Percentiles rank a stretch among this genome's conserved stretches.
Conservation (phyloP, 2,888 invertebrate genomes). For the Dolichopus griseipennis region DNA sequence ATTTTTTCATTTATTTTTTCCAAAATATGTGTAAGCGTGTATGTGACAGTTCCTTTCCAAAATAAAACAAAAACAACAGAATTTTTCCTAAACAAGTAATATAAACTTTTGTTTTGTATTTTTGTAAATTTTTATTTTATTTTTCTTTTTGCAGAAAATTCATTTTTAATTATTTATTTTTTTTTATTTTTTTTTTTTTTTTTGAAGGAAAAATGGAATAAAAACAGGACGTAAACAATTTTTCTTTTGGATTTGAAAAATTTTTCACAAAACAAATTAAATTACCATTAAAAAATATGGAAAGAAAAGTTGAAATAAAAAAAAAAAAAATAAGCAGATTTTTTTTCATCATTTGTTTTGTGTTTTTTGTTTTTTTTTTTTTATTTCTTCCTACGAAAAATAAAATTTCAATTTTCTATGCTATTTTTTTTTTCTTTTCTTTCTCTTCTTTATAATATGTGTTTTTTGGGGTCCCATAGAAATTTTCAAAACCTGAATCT, state of each 20-base stretch:
- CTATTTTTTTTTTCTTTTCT: too few relatives aligned
- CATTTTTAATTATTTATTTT: neutral
- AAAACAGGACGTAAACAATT: conserved; percentile 1
- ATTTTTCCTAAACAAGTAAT: too few relatives aligned
- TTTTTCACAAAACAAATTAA: neutral
- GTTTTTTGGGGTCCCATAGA: too few relatives aligned
- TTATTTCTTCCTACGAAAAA: neutral
- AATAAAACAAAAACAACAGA: too few relatives aligned
- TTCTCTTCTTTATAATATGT: too few relatives aligned
- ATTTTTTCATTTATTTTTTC: too few relatives aligned
- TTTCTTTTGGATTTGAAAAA: neutral
- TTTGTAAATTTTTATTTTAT: too few relatives aligned
- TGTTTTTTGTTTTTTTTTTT: neutral
- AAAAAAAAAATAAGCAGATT: neutral
- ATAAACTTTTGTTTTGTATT: too few relatives aligned
- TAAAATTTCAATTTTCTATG: neutral
- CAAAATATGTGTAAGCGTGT: too few relatives aligned
- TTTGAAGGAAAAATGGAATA: too few relatives aligned
- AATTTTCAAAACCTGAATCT: too few relatives aligned
- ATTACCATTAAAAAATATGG: neutral
- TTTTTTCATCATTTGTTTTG: neutral
- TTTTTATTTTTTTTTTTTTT: neutral
- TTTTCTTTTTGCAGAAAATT: neutral
- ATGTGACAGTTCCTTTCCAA: too few relatives aligned
- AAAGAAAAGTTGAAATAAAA: neutral